A percentile compares a stretch with the other conserved stretches of the same genome.
These are phyloP conservation scores for Erpornis zantholeuca DNA, from an alignment of 2,113 vertebrate genomes.

Conservation along the genomic window DNA sequence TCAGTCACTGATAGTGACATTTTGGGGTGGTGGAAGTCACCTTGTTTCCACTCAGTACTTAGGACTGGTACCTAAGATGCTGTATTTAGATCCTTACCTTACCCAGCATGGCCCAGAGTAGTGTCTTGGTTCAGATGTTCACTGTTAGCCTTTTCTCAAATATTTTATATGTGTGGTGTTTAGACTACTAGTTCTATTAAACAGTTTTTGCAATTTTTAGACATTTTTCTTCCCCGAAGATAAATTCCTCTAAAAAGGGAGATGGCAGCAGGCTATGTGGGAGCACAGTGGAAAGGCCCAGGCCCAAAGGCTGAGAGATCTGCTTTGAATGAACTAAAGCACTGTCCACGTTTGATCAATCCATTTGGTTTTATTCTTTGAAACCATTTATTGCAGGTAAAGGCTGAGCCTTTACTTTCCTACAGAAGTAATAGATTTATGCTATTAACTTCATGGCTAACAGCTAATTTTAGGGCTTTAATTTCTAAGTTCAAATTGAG, in stretches of 20 bases:
- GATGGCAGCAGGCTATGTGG: not conserved
- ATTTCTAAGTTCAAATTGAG: slow-evolving; percentile 40
- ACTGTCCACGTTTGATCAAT: not conserved
- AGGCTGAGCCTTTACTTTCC: slow-evolving; percentile 25
- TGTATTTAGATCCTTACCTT: not conserved
- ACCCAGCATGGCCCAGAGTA: not conserved
- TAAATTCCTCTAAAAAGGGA: not conserved
- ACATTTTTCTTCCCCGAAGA: not conserved
- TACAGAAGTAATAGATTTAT: slow-evolving; percentile 31
- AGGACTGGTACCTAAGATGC: not conserved
- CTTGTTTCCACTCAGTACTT: not conserved
- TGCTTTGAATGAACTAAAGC: slow-evolving; percentile 1
- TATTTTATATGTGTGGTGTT: not conserved
- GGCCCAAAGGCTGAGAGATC: not conserved
- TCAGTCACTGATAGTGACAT: not conserved
- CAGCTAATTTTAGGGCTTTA: slow-evolving; percentile 34
- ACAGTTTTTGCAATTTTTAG: not conserved
- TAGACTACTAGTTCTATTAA: not conserved
- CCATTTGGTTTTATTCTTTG: slow-evolving; percentile 11
- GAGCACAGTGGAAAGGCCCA: not conserved
- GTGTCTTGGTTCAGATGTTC: not conserved
- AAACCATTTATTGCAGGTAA: slow-evolving; percentile 42
- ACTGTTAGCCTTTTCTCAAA: not conserved
- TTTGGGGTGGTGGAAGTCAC: not conserved
- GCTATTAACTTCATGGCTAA: slow-evolving; percentile 33